Percentiles rank a stretch among this genome's conserved stretches.
phyloP scores from a whole-genome alignment of 2,888 invertebrate species.

The Oscheius sp. region DNA sequence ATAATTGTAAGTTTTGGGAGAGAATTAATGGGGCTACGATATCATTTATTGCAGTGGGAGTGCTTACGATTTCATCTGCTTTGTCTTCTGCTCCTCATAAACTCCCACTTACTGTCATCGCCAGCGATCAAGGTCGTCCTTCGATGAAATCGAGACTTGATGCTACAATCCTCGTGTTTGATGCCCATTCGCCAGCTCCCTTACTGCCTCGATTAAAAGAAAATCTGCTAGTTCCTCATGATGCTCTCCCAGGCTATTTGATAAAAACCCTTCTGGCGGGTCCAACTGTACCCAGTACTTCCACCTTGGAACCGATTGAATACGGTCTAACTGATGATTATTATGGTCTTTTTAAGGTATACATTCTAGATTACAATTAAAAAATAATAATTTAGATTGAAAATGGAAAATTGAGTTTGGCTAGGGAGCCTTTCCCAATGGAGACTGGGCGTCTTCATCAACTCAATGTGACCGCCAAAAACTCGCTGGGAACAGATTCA shows the following conservation, averaged over 20 bases:
- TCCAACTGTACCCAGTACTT: neutral
- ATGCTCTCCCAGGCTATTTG: constrained; percentile 25
- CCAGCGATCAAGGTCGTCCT: constrained; percentile 59
- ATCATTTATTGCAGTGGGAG: too few relatives aligned
- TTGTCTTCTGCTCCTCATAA: constrained; percentile 37
- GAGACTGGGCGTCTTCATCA: constrained; percentile 51
- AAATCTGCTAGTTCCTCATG: constrained; percentile 19
- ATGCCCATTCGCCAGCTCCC: constrained; percentile 26
- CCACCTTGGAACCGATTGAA: constrained; percentile 5
- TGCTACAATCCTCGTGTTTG: constrained; percentile 37
- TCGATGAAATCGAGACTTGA: constrained; percentile 46
- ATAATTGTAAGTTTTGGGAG: constrained; percentile 2
- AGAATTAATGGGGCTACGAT: too few relatives aligned
- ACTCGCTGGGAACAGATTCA: constrained; percentile 45
- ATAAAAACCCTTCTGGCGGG: constrained; percentile 16
- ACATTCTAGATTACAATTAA: constrained; percentile 3
- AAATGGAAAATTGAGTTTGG: constrained; percentile 47
- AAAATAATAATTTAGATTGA: constrained; percentile 44
- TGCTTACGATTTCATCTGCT: constrained; percentile 34
- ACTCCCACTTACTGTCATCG: constrained; percentile 45
- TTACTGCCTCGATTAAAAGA: constrained; percentile 18
- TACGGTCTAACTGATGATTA: constrained; percentile 17
- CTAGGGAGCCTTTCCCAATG: constrained; percentile 43
- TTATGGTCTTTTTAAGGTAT: constrained; percentile 22
- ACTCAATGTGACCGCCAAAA: constrained; percentile 57